Evolutionary conservation across 2,797 vertebrate genomes (phyloP).

Genomic region (Pipistrellus pipistrellus): DNA sequence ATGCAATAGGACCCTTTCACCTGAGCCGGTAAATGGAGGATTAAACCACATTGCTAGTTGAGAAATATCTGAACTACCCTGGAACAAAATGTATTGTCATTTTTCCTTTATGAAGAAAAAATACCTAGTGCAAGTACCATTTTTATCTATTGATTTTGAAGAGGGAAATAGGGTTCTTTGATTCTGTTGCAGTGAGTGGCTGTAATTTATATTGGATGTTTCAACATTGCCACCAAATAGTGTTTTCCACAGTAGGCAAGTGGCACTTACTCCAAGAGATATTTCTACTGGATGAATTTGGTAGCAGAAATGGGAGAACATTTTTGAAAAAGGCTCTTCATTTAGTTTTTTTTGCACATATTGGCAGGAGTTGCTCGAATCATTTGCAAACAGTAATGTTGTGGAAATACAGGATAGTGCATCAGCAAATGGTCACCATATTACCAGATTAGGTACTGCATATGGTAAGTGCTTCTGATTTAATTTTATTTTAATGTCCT

Average conservation of each 20-base stretch:
- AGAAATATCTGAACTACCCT: constrained; percentile 37
- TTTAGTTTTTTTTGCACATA: constrained; percentile 46
- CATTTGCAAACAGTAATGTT: constrained; percentile 37
- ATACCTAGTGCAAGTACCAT: neutral
- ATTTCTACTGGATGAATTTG: constrained; percentile 62
- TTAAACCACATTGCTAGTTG: constrained; percentile 20
- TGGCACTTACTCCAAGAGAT: neutral
- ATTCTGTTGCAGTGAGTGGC: constrained; percentile 35
- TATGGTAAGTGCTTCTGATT: constrained; percentile 11
- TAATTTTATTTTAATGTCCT: constrained; percentile 39
- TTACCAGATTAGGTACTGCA: neutral
- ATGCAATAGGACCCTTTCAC: constrained; percentile 21
- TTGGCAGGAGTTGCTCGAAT: constrained; percentile 16
- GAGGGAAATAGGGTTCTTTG: constrained; percentile 43
- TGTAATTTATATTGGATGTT: constrained; percentile 58
- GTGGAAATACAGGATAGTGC: neutral
- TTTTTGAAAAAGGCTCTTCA: constrained; percentile 44
- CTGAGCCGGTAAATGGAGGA: neutral
- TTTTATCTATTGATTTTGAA: constrained; percentile 70
- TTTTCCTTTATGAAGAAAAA: constrained; percentile 51
- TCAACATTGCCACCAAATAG: constrained; percentile 48
- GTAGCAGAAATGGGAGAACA: constrained; percentile 40
- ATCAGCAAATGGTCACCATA: neutral
- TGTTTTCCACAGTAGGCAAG: constrained; percentile 53
- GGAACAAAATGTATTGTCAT: constrained; percentile 40